Evolutionary conservation across 2,113 vertebrate genomes (phyloP).

Genomic region (Rattus norvegicus): GRCr8 NC_086036.1:7074001-7074500

Average conservation of each 20-base stretch:
- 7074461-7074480: not conserved
- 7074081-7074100: not conserved
- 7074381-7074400: not conserved
- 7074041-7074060: not conserved
- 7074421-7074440: not conserved
- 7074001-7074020: not conserved
- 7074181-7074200: not conserved
- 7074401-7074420: not conserved
- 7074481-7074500: not conserved
- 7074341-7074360: not conserved
- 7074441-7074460: not conserved
- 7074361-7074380: too few relatives aligned
- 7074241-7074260: not conserved
- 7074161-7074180: not conserved
- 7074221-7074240: not conserved
- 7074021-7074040: not conserved
- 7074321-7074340: not conserved
- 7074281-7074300: not conserved
- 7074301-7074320: not conserved
- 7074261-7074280: not conserved
- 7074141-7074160: not conserved
- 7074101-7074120: not conserved
- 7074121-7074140: not conserved
- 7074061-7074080: too few relatives aligned
- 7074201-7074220: not conserved